Base-by-base conservation (phyloP, 1,140 invertebrate genomes). In the Pantala flavescens region DNA sequence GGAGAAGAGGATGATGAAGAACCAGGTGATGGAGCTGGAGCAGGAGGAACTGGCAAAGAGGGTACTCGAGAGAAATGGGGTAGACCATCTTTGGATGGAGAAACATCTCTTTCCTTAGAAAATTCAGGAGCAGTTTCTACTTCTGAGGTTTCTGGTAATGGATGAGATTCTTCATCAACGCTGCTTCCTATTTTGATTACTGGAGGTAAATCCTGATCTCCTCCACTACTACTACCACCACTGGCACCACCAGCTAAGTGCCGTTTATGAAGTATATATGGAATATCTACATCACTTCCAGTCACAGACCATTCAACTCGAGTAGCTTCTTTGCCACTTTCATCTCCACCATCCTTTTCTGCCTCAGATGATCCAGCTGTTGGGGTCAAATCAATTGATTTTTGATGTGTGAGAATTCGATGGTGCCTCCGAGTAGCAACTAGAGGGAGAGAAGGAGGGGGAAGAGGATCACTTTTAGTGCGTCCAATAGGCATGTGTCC, bases 381-480 rank as follows among this genome's bases (percentile, higher is more conserved):
- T 0, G 91, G 91, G 12, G 92, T 93, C 9, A 93, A 82, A 80
- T 93, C 92, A 76, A 94, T 93, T 0, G 91, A 93, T 80, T 93
- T 93, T 78, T 93, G 92, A 81, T 93, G 92, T 86, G 91, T 93
- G n/a, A 94, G 81, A 49, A 91, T 87, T 80, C 91, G 88, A 1
- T 91, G 85, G 36, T 90, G 85, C 12, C 87, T 89, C 79, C 87
- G 90, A 24, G 89, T 90, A 74, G 87, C 90, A 75, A 91, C 84
- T 21, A 63, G 49, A 63, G 49, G 49, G n/a, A 63, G 49, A 21
- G 49, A 63, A 63, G 49, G 49, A 73, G 89, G 82, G 43, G 88
- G 89, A 79, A 93, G 93, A 0, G 92, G 92, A 84, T 94, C 92
- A 78, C 91, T 93, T 80, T 93, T 93, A 10, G 92, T 93, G 74